These are phyloP conservation scores for Cheilosia vernalis DNA, from an alignment of 2,888 invertebrate genomes.

Conservation along the genomic window DNA sequence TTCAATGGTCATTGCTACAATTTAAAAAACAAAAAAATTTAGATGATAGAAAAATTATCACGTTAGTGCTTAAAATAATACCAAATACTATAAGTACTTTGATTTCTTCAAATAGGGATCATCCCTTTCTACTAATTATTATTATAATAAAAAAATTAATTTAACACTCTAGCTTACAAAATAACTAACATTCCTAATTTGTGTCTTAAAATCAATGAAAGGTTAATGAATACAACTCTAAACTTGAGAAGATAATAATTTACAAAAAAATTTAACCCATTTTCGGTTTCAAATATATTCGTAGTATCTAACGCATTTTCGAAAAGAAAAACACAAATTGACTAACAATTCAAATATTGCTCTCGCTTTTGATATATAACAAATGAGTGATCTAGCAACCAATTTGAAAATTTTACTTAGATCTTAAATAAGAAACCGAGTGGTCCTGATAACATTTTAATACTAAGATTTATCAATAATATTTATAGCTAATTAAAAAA, in stretches of 20 bases:
- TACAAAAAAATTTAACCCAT: not conserved
- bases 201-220: not conserved
- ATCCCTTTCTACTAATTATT: not conserved
- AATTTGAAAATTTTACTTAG: constrained; percentile 7
- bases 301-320: too few relatives aligned
- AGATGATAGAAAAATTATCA: constrained; percentile 1
- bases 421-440: constrained; percentile 57
- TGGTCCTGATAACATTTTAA: constrained; percentile 52
- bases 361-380: constrained; percentile 22
- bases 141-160: not conserved
- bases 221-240: not conserved
- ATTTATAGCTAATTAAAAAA: constrained; percentile 64
- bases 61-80: constrained; percentile 8
- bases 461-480: constrained; percentile 48
- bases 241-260: constrained; percentile 10
- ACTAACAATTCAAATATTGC: constrained; percentile 26
- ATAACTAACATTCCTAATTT: constrained; percentile 5
- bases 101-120: not conserved
- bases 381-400: constrained; percentile 24
- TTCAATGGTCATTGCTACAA: constrained; percentile 3
- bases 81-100: not conserved
- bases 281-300: too few relatives aligned
- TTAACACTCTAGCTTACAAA: constrained; percentile 32
- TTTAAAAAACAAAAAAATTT: not conserved
- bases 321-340: not conserved